Percentiles rank a stretch among this genome's conserved stretches.
Evolutionary conservation across 2,888 invertebrate species (phyloP).

Genomic region (Eledone cirrhosa): DNA sequence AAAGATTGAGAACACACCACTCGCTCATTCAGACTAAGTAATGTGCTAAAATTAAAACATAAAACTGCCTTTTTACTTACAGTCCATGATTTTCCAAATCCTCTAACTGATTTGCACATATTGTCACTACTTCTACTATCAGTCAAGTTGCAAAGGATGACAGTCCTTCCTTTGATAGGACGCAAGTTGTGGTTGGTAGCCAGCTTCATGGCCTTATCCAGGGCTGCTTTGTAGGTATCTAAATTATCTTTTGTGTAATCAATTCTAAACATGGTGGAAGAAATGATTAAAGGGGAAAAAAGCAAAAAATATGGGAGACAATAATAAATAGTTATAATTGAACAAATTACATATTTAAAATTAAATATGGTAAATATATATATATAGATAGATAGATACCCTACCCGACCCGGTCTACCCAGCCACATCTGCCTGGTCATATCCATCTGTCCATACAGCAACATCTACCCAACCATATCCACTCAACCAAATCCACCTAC

Average conservation of each 20-base stretch:
- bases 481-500: not conserved
- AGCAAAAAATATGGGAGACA: not conserved
- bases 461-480: not conserved
- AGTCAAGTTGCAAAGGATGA: conserved; percentile 63
- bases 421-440: not conserved
- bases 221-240: conserved; percentile 62
- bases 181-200: conserved; percentile 67
- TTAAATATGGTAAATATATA: not conserved
- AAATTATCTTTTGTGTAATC: not conserved
- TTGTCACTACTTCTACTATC: too few relatives aligned
- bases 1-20: too few relatives aligned
- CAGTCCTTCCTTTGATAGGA: conserved; percentile 66
- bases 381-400: not conserved
- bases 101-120: conserved; percentile 61
- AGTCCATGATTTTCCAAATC: conserved; percentile 63
- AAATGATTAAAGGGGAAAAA: not conserved
- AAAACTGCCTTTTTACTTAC: conserved; percentile 42
- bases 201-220: conserved; percentile 67
- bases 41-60: too few relatives aligned
- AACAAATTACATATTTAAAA: not conserved
- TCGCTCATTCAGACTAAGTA: too few relatives aligned
- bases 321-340: not conserved
- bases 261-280: not conserved
- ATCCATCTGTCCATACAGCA: not conserved
- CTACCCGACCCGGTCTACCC: not conserved